Conservation (phyloP, 2,797 vertebrate species). For the Sebastolobus alascanus region DNA sequence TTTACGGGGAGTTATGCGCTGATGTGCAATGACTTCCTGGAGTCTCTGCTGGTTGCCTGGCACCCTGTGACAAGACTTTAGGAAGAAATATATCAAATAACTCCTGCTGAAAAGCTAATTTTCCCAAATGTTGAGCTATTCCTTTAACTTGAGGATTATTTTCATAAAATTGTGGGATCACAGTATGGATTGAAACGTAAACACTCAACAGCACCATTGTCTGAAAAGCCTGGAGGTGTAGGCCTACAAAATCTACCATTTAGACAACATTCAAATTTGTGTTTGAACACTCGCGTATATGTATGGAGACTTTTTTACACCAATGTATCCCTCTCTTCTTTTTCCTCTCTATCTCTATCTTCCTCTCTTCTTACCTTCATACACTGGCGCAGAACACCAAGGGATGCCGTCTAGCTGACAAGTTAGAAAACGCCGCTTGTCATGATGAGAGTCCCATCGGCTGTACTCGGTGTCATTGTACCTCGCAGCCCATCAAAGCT, state of each 20-base stretch:
- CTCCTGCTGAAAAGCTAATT: neutral
- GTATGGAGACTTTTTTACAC: slow-evolving; percentile 6
- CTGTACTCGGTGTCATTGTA: slow-evolving; percentile 23
- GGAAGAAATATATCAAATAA: neutral
- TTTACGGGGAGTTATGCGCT: neutral
- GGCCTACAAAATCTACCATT: neutral
- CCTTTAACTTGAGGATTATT: neutral
- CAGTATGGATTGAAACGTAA: neutral
- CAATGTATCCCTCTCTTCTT: neutral
- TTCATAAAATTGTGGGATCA: neutral
- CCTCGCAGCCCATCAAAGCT: slow-evolving; percentile 48
- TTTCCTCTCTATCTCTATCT: neutral
- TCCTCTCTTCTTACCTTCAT: slow-evolving; percentile 3
- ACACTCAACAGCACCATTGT: slow-evolving; percentile 29
- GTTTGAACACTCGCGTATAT: neutral
- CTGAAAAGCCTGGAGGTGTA: slow-evolving; percentile 1
- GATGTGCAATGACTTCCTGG: neutral
- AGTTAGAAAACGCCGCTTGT: slow-evolving; percentile 41
- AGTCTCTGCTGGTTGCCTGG: neutral
- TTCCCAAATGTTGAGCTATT: slow-evolving; percentile 1
- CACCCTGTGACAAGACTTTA: neutral
- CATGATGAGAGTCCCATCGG: slow-evolving; percentile 32
- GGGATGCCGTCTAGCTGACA: slow-evolving; percentile 31
- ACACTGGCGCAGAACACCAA: neutral
- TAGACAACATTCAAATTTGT: neutral